phyloP scores from a whole-genome alignment of 2,113 vertebrate genomes.

The Leptodactylus fuscus region DNA sequence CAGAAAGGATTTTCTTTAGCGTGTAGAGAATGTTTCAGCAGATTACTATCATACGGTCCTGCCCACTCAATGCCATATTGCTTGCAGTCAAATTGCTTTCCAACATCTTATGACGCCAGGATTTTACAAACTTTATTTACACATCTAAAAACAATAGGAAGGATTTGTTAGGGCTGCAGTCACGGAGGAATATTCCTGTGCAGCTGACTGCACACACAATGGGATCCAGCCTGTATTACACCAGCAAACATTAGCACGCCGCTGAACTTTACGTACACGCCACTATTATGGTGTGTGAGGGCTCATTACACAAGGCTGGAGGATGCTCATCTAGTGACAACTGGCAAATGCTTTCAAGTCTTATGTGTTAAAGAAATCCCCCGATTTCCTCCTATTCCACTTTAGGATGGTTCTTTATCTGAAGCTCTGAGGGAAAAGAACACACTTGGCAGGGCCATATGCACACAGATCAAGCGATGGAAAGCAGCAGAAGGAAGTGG shows the following conservation, averaged over 20 bases:
- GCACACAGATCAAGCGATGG: conserved; percentile 33
- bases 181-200: not conserved
- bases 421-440: conserved; percentile 21
- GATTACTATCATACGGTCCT: conserved; percentile 38
- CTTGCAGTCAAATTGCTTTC: conserved; percentile 36
- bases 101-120: conserved; percentile 6
- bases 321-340: conserved; percentile 3
- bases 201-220: not conserved
- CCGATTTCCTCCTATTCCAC: not conserved
- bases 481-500: conserved; percentile 45
- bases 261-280: not conserved
- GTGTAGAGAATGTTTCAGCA: conserved; percentile 19
- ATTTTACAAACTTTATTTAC: conserved; percentile 44
- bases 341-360: not conserved
- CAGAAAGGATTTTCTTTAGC: not conserved
- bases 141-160: conserved; percentile 34
- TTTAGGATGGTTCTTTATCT: conserved; percentile 1
- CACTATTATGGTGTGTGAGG: not conserved
- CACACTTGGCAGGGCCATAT: conserved; percentile 29
- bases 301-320: not conserved
- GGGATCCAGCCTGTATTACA: not conserved
- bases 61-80: conserved; percentile 55
- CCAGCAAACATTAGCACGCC: not conserved
- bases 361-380: not conserved
- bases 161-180: not conserved